Evolutionary conservation across 2,113 vertebrate species (phyloP), one percentile per base, ranked within the genome.

Genomic region (Pungitius pungitius): DNA sequence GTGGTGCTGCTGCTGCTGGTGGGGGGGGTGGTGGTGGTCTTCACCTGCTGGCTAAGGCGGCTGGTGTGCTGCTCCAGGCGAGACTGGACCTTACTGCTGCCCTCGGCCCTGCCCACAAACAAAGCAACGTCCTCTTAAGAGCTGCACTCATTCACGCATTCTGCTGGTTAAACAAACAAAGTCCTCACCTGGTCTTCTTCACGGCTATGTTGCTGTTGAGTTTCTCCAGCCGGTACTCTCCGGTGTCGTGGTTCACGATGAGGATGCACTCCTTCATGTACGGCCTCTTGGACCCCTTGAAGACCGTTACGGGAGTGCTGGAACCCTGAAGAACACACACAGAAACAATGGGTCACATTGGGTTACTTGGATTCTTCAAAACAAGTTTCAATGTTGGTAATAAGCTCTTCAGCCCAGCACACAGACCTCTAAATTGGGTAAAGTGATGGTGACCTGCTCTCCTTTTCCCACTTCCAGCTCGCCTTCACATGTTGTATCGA

Each of bases 181-280:
- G 33, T 35, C 33, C 47, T 30, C 45, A 98, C 97, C 98, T 97
- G 83, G 96, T 99, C 92, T 96, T 99, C 89, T 99, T 99, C 81
- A 99, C 98, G 69, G 95, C 96, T 85, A 99, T 97, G 78, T 99
- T 99, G 90, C 96, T 99, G 93, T 92, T 98, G 75, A 99, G 96
- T 87, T 99, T 99, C 88, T 99, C 97, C 86, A 99, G 94, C 69
- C 96, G 95, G 88, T 97, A 99, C 90, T 99, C 98, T 87, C 97
- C 97, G 27, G 97, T 99, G 88, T 99, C 97, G 70, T 99, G 98
- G 90, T 99, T 99, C 84, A 99, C 95, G 68, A 99, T 98, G 79
- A 99, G 95, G 92, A 99, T 95, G 90, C 98, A 99, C 91, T 99
- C 98, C 85, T 97, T 98, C 91, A 97, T 94, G 80, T 99, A 99